Base-by-base conservation (phyloP, 2,888 invertebrate genomes). In the Eristalis tenax region DNA sequence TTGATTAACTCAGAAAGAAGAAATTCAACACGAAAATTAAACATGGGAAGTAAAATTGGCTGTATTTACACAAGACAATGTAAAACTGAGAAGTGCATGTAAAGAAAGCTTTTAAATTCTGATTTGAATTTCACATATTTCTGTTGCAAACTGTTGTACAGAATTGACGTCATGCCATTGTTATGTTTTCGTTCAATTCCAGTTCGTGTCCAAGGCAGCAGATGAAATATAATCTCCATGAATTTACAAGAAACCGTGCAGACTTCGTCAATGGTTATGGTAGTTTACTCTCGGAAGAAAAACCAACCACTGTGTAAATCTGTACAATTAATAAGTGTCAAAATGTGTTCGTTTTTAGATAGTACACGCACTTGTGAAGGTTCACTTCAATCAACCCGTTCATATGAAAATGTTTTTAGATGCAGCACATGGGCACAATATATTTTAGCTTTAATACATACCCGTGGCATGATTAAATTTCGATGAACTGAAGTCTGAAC, bases 401-500 rank as follows among this genome's bases (percentile, higher is more conserved):
- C 26, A 15, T 59, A 26, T 5, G 59, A 59, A 59, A 5, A 22
- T 63, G 23, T 63, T 38, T n/a, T 66, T 43, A 63, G 50, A 28
- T 65, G 18, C 18, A 57, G 15, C 26, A 13, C 26, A 11, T 50
- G 50, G 18, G 50, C 18, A 50, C 18, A 32, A 26, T 50, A 28
- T 63, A n/a, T 0, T 50, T 43, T 6, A 32, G 35, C 69, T 50
- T 40, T 22, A 86, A 86, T 85, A 89, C 89, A 79, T 90, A 90
- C 90, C 89, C 89, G 89, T 83, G 89, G 89, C 90, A 90, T 90
- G 77, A 85, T 90, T 26, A 78, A 84, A 80, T 78, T 64, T 61
- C 50, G 18, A 71, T 32, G n/a, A 57, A 35, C 43, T 40, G 56
- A n/a, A 65, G 32, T 32, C 10, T 32, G 26, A 26, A 63, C 56